Evolutionary conservation across 2,113 vertebrate species (phyloP).

Genomic region (Phasianus colchicus): DNA sequence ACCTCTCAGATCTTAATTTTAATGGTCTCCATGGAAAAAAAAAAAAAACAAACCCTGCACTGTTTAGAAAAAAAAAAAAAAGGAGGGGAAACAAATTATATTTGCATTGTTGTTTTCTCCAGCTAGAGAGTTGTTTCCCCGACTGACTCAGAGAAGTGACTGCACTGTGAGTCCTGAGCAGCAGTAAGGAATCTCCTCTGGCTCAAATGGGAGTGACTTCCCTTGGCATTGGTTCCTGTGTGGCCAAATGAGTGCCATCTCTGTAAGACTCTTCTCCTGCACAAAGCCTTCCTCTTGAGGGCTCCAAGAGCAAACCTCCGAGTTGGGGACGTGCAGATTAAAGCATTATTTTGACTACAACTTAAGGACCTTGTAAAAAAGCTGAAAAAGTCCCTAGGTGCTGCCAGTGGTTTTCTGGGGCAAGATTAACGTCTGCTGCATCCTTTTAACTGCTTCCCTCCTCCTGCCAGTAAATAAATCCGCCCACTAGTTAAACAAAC

Average conservation of each 20-base stretch:
- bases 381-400: slow-evolving; percentile 50
- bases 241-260: not conserved
- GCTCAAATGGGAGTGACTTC: not conserved
- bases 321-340: slow-evolving; percentile 34
- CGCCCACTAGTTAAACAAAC: slow-evolving; percentile 61
- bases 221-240: not conserved
- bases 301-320: not conserved
- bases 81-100: not conserved
- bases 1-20: not conserved
- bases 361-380: slow-evolving; percentile 45
- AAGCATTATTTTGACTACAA: slow-evolving; percentile 55
- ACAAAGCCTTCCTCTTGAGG: not conserved
- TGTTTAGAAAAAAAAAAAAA: not conserved
- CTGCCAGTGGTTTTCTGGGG: slow-evolving; percentile 39
- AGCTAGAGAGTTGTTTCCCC: not conserved
- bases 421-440: slow-evolving; percentile 37
- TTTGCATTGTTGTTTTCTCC: not conserved
- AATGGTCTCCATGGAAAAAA: not conserved
- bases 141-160: not conserved
- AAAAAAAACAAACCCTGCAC: not conserved
- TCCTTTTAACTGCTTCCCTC: slow-evolving; percentile 54
- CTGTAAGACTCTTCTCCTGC: not conserved
- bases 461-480: slow-evolving; percentile 57
- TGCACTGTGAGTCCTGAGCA: rapidly evolving
- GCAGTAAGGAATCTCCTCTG: not conserved